A percentile compares a stretch with the other conserved stretches of the same genome.
Evolutionary conservation across 2,797 vertebrate species (phyloP).

Genomic region (Coluber constrictor): DNA sequence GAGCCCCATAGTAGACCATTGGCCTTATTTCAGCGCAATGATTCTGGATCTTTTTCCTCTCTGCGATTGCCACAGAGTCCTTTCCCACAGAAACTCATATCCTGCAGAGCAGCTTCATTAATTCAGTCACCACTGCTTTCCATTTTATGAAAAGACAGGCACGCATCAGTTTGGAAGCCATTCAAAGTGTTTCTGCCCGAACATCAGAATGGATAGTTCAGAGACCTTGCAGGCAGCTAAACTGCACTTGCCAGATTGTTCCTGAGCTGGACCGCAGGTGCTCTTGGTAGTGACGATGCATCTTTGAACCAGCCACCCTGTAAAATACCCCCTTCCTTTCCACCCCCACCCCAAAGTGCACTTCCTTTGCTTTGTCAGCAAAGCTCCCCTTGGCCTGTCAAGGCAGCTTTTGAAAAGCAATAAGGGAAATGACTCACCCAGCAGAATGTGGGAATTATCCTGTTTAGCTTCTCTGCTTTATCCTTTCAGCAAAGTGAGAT

Average conservation of each 20-base stretch:
- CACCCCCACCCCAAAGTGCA: conserved; percentile 35
- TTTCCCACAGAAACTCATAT: conserved; percentile 26
- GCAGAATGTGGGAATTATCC: conserved; percentile 69
- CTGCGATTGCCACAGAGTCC: conserved; percentile 20
- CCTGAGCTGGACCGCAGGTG: conserved; percentile 64
- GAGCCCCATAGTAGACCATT: conserved; percentile 28
- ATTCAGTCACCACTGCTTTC: conserved; percentile 48
- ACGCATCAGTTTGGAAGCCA: conserved; percentile 12
- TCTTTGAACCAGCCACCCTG: conserved; percentile 55
- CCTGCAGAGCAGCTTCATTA: conserved; percentile 59
- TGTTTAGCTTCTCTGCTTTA: conserved; percentile 66
- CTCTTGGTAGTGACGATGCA: conserved; percentile 52
- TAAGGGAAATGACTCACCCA: conserved; percentile 70
- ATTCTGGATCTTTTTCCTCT: neutral
- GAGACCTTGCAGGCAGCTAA: conserved; percentile 10
- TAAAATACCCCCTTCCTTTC: conserved; percentile 34
- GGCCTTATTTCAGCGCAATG: conserved; percentile 22
- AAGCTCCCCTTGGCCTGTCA: conserved; percentile 56
- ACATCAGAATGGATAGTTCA: conserved; percentile 28
- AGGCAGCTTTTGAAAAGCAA: conserved; percentile 57
- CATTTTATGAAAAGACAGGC: conserved; percentile 37
- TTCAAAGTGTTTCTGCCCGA: conserved; percentile 27
- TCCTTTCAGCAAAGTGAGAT: conserved; percentile 60
- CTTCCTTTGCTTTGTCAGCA: conserved; percentile 67
- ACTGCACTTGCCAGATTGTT: conserved; percentile 30